phyloP scores from a whole-genome alignment of 2,797 vertebrate genomes.

The Brachyalestes nurse region DNA sequence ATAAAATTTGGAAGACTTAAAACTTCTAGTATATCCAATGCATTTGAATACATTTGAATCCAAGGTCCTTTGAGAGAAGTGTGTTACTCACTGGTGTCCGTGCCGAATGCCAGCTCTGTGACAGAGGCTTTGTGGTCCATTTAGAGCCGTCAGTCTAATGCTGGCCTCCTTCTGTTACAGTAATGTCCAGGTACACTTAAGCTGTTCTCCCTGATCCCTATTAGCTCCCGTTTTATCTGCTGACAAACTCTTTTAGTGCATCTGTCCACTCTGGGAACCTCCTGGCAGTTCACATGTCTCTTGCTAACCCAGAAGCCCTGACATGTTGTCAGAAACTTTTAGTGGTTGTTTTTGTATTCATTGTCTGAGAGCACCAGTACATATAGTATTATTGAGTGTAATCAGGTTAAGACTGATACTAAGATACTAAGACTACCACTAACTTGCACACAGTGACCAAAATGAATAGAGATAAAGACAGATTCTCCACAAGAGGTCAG shows the following conservation, averaged over 20 bases:
- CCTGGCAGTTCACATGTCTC: background rate
- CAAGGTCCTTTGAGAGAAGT: background rate
- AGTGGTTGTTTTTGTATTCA: too few relatives aligned
- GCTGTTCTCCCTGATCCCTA: conserved; percentile 64
- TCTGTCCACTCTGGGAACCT: conserved; percentile 43
- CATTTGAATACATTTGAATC: conserved; percentile 34
- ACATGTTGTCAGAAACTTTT: background rate
- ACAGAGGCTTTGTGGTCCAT: conserved; percentile 50
- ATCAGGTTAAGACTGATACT: background rate
- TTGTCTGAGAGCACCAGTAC: background rate
- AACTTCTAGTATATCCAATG: background rate
- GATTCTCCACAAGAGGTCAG: too few relatives aligned
- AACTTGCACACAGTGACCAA: background rate
- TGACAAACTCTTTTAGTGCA: conserved; percentile 53
- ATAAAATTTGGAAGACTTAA: background rate
- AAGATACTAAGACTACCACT: background rate
- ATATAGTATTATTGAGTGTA: background rate
- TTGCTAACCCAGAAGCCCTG: background rate
- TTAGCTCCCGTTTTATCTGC: conserved; percentile 53
- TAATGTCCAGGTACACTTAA: conserved; percentile 48
- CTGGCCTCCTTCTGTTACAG: background rate
- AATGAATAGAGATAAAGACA: too few relatives aligned
- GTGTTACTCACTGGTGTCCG: background rate
- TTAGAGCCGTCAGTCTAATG: conserved; percentile 48
- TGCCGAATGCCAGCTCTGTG: background rate